A percentile compares a stretch with the other conserved stretches of the same genome.
Conservation (phyloP, 2,113 vertebrate species). For the Sylvietta virens region DNA sequence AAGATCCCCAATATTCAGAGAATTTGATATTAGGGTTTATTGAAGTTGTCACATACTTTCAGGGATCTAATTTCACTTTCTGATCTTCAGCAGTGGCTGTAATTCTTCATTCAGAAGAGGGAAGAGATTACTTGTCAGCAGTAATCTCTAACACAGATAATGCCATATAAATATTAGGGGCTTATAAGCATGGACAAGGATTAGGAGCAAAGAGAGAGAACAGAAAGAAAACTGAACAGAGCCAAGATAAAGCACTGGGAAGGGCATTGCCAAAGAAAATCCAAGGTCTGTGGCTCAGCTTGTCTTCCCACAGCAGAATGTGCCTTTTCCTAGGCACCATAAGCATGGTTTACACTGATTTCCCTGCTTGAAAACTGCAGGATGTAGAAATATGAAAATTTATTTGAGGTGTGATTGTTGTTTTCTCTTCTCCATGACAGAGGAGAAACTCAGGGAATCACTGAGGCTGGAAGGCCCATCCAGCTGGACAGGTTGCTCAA, state of each 20-base stretch:
- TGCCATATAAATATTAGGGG: conserved; percentile 65
- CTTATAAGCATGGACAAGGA: conserved; percentile 63
- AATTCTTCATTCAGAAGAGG: conserved; percentile 47
- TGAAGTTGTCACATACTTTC: conserved; percentile 25
- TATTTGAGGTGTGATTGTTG: neutral
- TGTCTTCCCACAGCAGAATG: neutral
- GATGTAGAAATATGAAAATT: neutral
- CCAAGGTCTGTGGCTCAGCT: neutral
- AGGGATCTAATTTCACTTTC: conserved; percentile 52
- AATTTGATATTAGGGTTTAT: conserved; percentile 17
- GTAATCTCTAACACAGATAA: conserved; percentile 59
- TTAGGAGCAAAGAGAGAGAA: conserved; percentile 52
- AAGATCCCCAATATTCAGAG: neutral
- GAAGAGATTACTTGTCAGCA: conserved; percentile 63
- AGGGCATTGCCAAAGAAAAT: neutral
- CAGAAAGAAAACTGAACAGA: conserved; percentile 50
- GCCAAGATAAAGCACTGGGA: conserved; percentile 55
- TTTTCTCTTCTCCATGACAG: too few relatives aligned
- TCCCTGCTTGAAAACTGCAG: neutral
- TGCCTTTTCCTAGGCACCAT: neutral
- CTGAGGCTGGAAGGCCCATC: neutral
- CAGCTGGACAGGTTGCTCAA: neutral
- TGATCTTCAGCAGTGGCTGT: conserved; percentile 44
- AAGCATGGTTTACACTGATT: neutral
- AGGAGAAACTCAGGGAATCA: neutral